These are phyloP conservation scores for Phalloptychus januarius DNA, from an alignment of 2,797 vertebrate species.

Conservation along the genomic window DNA sequence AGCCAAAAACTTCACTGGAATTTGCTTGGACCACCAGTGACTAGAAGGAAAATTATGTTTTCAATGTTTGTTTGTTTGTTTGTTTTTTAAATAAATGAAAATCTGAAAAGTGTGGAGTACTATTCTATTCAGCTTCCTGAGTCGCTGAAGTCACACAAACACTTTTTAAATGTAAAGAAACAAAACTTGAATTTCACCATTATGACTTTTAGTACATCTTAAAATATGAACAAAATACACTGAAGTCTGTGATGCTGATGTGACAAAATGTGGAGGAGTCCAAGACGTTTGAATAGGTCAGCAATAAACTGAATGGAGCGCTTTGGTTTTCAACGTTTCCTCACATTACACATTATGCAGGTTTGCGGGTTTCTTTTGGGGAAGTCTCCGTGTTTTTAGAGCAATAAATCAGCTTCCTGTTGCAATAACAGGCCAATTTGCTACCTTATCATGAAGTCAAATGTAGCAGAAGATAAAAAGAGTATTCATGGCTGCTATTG, in stretches of 20 bases:
- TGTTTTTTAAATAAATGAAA: neutral
- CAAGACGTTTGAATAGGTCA: neutral
- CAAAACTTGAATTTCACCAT: neutral
- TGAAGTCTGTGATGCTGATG: neutral
- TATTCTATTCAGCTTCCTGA: neutral
- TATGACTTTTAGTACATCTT: neutral
- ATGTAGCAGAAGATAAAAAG: neutral
- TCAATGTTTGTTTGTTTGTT: neutral
- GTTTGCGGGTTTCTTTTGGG: neutral
- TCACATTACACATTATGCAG: neutral
- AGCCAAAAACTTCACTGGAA: neutral
- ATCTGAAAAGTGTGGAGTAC: neutral
- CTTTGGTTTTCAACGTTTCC: neutral
- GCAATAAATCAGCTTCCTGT: neutral
- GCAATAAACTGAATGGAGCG: neutral
- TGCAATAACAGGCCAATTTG: neutral
- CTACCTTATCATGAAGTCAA: neutral
- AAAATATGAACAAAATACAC: neutral
- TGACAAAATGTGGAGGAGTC: neutral
- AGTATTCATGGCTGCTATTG: neutral
- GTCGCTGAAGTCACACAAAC: neutral
- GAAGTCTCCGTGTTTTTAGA: neutral
- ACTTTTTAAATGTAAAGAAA: neutral
- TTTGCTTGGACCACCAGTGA: neutral
- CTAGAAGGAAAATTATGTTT: neutral